Percentiles rank a stretch among this genome's conserved stretches.
These are phyloP conservation scores for Zingel zingel DNA, from an alignment of 2,113 vertebrate genomes.

Conservation along the genomic window DNA sequence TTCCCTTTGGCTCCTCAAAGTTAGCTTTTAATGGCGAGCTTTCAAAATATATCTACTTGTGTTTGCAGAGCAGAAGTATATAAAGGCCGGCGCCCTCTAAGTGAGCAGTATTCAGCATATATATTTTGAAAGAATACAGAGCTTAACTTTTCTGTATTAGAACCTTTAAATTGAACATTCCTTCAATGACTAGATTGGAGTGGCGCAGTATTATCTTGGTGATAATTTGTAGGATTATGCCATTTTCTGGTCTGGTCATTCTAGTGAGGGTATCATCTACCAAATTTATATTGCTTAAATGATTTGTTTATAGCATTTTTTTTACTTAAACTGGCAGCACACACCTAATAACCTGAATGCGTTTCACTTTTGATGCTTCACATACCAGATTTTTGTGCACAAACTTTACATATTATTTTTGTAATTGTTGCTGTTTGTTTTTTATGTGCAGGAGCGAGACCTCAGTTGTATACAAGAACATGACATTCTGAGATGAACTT, in stretches of 20 bases:
- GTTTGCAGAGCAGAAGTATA: constrained; percentile 46
- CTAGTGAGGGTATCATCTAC: neutral
- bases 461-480: constrained; percentile 63
- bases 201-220: constrained; percentile 12
- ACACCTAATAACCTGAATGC: constrained; percentile 40
- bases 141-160: constrained; percentile 17
- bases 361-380: constrained; percentile 62
- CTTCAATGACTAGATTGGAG: constrained; percentile 30
- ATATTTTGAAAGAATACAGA: constrained; percentile 29
- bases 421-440: constrained; percentile 53
- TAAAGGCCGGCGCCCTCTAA: constrained; percentile 25
- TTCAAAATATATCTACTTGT: constrained; percentile 43
- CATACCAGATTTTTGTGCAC: constrained; percentile 37
- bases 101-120: constrained; percentile 35
- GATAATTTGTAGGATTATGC: neutral
- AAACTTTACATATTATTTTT: constrained; percentile 62
- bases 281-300: constrained; percentile 28
- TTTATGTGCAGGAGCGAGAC: constrained; percentile 61
- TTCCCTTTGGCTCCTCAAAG: constrained; percentile 26
- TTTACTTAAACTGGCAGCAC: constrained; percentile 37
- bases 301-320: constrained; percentile 30
- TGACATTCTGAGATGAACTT: constrained; percentile 58
- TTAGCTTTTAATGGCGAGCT: constrained; percentile 53
- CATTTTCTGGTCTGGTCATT: neutral
- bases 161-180: constrained; percentile 26